Percentiles rank a stretch among this genome's conserved stretches.
Evolutionary conservation across 2,888 invertebrate genomes (phyloP).

Genomic region (Sesia bembeciformis): DNA sequence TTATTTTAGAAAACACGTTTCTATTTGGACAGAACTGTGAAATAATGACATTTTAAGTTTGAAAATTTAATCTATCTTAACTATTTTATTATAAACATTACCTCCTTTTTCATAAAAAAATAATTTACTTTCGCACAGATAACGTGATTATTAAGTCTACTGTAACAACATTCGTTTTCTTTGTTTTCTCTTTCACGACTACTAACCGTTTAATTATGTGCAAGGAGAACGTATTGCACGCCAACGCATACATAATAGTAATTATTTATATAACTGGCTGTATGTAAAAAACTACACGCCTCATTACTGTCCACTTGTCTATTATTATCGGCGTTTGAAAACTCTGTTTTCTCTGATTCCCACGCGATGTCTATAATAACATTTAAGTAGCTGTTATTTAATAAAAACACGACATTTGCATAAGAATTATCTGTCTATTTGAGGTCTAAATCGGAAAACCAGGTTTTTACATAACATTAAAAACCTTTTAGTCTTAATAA

Average conservation of each 20-base stretch:
- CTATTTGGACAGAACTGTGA: too few species aligned
- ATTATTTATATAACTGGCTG: slow-evolving; percentile 5
- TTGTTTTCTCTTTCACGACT: slow-evolving; percentile 44
- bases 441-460: not conserved
- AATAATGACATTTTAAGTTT: too few species aligned
- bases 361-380: not conserved
- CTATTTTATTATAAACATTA: too few species aligned
- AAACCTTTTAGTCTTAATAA: not conserved
- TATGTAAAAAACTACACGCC: too few species aligned
- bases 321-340: too few species aligned
- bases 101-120: too few species aligned
- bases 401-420: not conserved
- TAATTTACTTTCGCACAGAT: too few species aligned
- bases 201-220: slow-evolving; percentile 23
- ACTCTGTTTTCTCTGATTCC: too few species aligned
- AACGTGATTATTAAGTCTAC: too few species aligned
- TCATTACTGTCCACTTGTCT: too few species aligned
- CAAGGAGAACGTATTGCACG: slow-evolving; percentile 27
- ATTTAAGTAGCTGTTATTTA: not conserved
- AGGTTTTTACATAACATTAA: not conserved
- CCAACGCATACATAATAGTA: slow-evolving; percentile 21
- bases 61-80: too few species aligned
- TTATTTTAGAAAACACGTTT: too few species aligned
- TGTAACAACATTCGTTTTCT: slow-evolving; percentile 1
- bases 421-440: not conserved